Conservation (phyloP, 2,888 invertebrate genomes). For the Apomyelois bistriatella region DNA sequence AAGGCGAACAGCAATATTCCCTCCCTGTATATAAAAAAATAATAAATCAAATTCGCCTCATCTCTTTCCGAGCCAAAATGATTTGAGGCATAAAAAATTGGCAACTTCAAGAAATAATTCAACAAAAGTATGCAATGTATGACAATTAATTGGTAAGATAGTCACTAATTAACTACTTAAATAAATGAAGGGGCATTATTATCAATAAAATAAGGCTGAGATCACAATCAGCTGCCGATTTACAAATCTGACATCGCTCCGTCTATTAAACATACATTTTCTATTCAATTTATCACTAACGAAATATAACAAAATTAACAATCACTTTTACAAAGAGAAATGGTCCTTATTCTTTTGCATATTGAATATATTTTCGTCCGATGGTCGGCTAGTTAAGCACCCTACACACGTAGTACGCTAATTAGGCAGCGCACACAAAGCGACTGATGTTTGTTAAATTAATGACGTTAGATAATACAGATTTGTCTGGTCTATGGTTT, state of each 20-base stretch:
- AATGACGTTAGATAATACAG: constrained; percentile 19
- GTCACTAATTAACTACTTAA: background rate
- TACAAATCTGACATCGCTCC: background rate
- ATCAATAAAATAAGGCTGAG: background rate
- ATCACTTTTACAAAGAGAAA: background rate
- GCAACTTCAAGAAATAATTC: no score
- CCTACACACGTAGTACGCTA: constrained; percentile 15
- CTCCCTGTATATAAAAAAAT: no score
- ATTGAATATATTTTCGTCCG: background rate
- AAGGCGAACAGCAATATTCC: no score
- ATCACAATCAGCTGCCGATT: background rate
- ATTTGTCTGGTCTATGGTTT: background rate
- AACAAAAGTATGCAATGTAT: no score
- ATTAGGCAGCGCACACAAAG: constrained; percentile 20
- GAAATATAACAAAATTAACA: background rate
- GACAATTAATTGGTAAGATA: no score
- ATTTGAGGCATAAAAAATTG: no score
- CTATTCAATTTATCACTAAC: constrained; percentile 10
- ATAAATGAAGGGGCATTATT: background rate
- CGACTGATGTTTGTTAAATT: constrained; percentile 15
- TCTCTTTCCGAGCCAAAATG: no score
- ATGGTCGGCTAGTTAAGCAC: constrained; percentile 11
- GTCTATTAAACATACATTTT: background rate
- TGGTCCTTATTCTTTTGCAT: background rate
- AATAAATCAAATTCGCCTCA: no score